A percentile compares a stretch with the other conserved stretches of the same genome.
Conservation (phyloP, 2,797 vertebrate species). For the Ciconia nigra region DNA sequence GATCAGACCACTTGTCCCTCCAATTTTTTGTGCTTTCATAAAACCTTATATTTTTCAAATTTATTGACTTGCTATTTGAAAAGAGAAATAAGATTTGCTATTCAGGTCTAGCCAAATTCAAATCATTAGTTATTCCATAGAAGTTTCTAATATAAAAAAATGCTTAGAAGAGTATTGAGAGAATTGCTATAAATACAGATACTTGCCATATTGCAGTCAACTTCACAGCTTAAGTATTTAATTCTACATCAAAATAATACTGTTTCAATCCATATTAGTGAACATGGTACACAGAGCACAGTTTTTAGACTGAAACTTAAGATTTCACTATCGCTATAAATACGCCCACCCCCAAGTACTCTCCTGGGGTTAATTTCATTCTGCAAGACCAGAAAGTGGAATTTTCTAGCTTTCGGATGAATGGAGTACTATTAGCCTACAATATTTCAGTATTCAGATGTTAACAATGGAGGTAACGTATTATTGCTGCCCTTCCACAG, state of each 20-base stretch:
- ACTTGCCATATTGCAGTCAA: not conserved
- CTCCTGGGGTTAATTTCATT: not conserved
- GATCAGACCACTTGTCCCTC: not conserved
- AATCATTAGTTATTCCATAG: not conserved
- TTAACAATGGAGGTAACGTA: not conserved
- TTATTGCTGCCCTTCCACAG: not conserved
- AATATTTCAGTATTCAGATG: not conserved
- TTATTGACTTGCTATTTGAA: not conserved
- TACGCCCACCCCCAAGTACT: rapidly evolving
- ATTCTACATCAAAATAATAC: not conserved
- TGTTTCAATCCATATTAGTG: not conserved
- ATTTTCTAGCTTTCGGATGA: not conserved
- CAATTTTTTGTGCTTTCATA: not conserved
- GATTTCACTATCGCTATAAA: not conserved
- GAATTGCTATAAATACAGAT: not conserved
- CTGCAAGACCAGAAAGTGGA: not conserved
- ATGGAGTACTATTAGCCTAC: not conserved
- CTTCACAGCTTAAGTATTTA: not conserved
- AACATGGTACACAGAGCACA: not conserved
- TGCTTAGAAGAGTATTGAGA: not conserved
- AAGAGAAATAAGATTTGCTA: not conserved
- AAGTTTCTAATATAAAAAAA: not conserved
- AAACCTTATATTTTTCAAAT: not conserved
- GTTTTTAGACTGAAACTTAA: not conserved
- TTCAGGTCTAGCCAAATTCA: not conserved